A percentile compares a stretch with the other conserved stretches of the same genome.
Evolutionary conservation across 2,797 vertebrate species (phyloP).

Genomic region (Pseudotriccus pelzelni): DNA sequence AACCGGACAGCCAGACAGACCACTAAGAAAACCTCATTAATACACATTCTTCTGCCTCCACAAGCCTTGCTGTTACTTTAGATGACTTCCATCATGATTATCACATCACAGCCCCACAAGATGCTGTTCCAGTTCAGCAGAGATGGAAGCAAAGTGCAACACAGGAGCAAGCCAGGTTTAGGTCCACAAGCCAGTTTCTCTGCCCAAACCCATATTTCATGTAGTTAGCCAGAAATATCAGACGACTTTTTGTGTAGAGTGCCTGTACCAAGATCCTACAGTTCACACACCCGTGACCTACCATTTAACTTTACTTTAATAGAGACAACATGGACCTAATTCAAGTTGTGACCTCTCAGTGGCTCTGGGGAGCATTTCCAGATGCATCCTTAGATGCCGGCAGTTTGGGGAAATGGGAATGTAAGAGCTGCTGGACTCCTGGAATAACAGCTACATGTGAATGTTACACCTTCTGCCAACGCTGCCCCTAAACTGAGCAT

Average conservation of each 20-base stretch:
- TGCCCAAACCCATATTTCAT: not conserved
- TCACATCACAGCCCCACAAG: accelerated
- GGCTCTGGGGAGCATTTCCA: not conserved
- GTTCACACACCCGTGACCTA: not conserved
- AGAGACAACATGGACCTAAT: not conserved
- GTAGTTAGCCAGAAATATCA: not conserved
- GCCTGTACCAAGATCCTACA: accelerated
- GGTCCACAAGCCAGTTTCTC: not conserved
- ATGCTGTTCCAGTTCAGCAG: not conserved
- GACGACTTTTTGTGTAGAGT: not conserved
- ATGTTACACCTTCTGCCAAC: not conserved
- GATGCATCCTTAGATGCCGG: no score
- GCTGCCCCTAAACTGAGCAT: not conserved
- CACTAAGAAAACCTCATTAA: not conserved
- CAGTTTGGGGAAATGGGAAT: not conserved
- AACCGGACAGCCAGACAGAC: not conserved
- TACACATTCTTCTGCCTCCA: accelerated
- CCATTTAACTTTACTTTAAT: not conserved
- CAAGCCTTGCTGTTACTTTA: not conserved
- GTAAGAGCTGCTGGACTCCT: not conserved
- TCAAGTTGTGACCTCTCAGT: not conserved
- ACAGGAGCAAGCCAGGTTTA: not conserved
- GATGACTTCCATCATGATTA: not conserved
- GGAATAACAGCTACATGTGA: accelerated
- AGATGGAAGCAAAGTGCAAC: not conserved